These are phyloP conservation scores for Gymnocephalus cernua DNA, from an alignment of 2,113 vertebrate species.

Conservation along the genomic window DNA sequence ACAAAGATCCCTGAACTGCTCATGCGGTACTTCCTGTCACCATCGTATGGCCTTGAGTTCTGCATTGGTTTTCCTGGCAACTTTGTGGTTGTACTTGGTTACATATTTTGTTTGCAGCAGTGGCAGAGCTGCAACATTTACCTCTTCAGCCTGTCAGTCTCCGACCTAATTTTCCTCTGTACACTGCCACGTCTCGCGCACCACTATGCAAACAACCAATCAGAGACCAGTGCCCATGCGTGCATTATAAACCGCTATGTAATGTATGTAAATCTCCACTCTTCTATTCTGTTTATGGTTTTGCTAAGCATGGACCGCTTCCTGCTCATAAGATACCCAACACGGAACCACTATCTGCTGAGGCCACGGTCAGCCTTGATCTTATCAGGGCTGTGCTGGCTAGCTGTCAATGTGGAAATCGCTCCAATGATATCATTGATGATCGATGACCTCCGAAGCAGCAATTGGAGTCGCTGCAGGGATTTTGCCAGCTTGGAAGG, in stretches of 20 bases:
- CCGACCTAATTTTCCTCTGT: conserved; percentile 90
- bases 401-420: conserved; percentile 85
- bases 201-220: conserved; percentile 76
- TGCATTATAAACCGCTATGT: conserved; percentile 88
- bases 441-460: not conserved
- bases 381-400: conserved; percentile 82
- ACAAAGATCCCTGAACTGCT: conserved; percentile 43
- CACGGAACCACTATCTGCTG: conserved; percentile 85
- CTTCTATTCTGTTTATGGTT: conserved; percentile 92
- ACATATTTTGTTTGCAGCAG: conserved; percentile 87
- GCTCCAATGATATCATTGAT: conserved; percentile 85
- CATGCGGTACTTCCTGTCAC: conserved; percentile 86
- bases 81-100: conserved; percentile 84
- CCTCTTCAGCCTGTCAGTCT: conserved; percentile 90
- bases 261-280: conserved; percentile 90
- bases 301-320: conserved; percentile 89
- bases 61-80: conserved; percentile 86
- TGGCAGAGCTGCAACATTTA: conserved; percentile 92
- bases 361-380: conserved; percentile 72
- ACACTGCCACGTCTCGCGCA: conserved; percentile 88
- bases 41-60: conserved; percentile 87
- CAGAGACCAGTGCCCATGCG: conserved; percentile 12
- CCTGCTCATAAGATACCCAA: conserved; percentile 86
- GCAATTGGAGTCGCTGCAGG: conserved; percentile 70
- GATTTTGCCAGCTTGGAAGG: conserved; percentile 88